phyloP scores from a whole-genome alignment of 1,140 invertebrate genomes.

The Heliconius eleuchia region DNA sequence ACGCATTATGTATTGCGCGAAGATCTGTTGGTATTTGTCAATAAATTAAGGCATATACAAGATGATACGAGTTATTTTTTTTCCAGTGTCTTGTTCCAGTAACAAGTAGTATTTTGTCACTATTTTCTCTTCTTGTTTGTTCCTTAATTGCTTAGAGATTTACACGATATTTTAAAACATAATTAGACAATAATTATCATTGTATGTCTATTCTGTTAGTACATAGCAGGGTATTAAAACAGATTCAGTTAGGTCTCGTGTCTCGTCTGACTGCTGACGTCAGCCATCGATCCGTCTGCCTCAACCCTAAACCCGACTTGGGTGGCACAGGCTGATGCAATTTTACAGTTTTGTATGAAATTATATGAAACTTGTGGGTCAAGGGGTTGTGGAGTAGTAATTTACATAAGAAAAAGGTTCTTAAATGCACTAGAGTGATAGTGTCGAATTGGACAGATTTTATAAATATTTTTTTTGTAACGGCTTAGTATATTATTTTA shows the following conservation, averaged over 20 bases:
- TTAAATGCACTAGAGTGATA: background rate
- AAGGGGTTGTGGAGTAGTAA: background rate
- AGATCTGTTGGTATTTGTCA: background rate
- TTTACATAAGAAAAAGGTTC: background rate
- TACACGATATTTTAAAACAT: no score
- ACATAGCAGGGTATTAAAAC: background rate
- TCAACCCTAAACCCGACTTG: conserved; percentile 41
- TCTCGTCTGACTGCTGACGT: conserved; percentile 30
- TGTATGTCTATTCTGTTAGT: background rate
- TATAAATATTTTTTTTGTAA: background rate
- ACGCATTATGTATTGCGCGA: background rate
- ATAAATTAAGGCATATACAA: background rate
- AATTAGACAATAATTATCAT: no score
- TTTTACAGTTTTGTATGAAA: conserved; percentile 38
- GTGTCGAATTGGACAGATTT: background rate
- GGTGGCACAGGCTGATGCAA: conserved; percentile 62
- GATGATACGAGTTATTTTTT: no score
- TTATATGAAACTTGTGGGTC: conserved; percentile 3
- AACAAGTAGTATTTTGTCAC: no score
- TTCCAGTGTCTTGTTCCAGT: no score
- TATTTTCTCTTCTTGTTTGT: no score
- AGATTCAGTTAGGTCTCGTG: conserved; percentile 20
- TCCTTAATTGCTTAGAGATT: no score
- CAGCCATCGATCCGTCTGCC: conserved; percentile 69
- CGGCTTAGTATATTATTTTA: background rate